Conservation (phyloP, 2,888 invertebrate genomes). For the Odontocolon sp. region DNA sequence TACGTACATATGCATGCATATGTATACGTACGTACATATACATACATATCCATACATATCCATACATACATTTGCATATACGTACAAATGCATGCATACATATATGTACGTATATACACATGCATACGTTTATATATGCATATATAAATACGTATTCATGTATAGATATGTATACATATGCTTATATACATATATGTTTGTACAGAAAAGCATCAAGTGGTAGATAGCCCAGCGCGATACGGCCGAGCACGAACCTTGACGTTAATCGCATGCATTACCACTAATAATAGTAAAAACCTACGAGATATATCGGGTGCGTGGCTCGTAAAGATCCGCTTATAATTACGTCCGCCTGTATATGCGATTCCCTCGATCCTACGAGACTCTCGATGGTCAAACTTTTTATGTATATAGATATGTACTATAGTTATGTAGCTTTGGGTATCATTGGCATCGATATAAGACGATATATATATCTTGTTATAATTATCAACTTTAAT, state of each 20-base stretch:
- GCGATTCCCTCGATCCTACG: slow-evolving; percentile 12
- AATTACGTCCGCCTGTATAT: slow-evolving; percentile 65
- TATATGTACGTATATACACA: background rate
- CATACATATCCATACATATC: no score
- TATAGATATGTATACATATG: background rate
- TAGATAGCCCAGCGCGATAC: slow-evolving; percentile 51
- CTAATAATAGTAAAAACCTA: slow-evolving; percentile 70
- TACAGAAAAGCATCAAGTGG: slow-evolving; percentile 60
- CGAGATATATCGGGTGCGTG: slow-evolving; percentile 59
- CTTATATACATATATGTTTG: slow-evolving; percentile 2
- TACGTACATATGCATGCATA: no score
- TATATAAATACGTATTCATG: background rate
- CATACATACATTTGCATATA: no score
- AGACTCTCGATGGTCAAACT: slow-evolving; percentile 23
- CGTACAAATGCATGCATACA: no score
- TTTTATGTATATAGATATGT: slow-evolving; percentile 18
- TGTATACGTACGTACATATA: no score
- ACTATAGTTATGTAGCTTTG: no score
- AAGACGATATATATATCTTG: no score
- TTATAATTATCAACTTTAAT: no score
- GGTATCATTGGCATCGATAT: no score
- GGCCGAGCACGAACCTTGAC: slow-evolving; percentile 74
- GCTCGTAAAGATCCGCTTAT: slow-evolving; percentile 64
- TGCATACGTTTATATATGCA: no score
- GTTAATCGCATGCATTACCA: slow-evolving; percentile 77